Evolutionary conservation across 2,797 vertebrate genomes (phyloP).

Genomic region (Manis pentadactyla): DNA sequence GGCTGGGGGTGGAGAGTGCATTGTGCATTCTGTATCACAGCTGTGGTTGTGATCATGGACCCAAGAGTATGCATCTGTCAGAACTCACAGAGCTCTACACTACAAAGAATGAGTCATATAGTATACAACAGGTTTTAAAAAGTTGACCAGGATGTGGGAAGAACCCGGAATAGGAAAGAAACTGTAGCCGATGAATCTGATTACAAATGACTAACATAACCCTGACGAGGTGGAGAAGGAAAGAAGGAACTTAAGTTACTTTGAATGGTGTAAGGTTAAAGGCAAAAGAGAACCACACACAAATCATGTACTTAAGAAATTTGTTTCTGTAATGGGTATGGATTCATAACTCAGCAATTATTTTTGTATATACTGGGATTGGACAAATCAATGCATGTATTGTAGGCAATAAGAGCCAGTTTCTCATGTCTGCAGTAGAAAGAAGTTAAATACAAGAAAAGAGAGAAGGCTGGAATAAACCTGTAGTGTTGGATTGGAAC

Average conservation of each 20-base stretch:
- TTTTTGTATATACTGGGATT: neutral
- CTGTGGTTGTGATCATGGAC: neutral
- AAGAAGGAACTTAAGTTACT: neutral
- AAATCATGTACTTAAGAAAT: neutral
- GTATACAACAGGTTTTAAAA: neutral
- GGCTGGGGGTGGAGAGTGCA: neutral
- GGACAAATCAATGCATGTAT: neutral
- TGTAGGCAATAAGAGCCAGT: neutral
- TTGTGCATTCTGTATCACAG: neutral
- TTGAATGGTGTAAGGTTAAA: neutral
- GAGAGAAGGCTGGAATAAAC: neutral
- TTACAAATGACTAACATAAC: neutral
- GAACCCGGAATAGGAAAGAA: neutral
- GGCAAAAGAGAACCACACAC: neutral
- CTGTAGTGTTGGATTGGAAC: neutral
- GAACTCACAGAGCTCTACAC: neutral
- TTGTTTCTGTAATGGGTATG: neutral
- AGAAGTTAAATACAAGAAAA: neutral
- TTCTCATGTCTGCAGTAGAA: neutral
- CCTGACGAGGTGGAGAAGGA: neutral
- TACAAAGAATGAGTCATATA: neutral
- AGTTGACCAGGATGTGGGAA: neutral
- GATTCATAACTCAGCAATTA: slow-evolving; percentile 26
- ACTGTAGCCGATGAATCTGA: slow-evolving; percentile 13
- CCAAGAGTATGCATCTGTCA: neutral